phyloP scores from a whole-genome alignment of 2,113 vertebrate species.

The Cercocebus atys region DNA sequence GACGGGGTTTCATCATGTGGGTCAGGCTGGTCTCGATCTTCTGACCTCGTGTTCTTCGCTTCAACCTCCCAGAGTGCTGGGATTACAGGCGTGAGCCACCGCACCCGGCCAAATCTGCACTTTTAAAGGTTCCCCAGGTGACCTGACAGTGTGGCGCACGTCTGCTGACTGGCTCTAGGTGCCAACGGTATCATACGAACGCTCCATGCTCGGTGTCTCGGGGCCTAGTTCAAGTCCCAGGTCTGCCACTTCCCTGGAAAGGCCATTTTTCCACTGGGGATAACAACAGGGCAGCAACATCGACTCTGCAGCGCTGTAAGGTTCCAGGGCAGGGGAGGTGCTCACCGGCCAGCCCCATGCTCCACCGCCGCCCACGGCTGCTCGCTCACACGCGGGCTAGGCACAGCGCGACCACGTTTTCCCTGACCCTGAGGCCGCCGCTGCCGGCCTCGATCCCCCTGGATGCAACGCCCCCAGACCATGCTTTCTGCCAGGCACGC shows the following conservation, averaged over 20 bases:
- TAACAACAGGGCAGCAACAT: neutral
- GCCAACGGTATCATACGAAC: neutral
- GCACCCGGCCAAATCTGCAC: neutral
- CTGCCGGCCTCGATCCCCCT: neutral
- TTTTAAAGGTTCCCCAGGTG: neutral
- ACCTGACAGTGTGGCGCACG: neutral
- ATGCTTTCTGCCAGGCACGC: neutral
- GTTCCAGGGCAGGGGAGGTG: neutral
- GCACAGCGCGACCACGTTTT: too few relatives aligned
- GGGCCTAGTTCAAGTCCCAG: neutral
- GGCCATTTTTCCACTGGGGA: neutral
- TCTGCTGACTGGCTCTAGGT: neutral
- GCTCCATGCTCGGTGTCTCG: neutral
- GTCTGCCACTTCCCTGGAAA: neutral
- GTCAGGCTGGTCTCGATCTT: too few relatives aligned
- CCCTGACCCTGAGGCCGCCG: too few relatives aligned
- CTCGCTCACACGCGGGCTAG: neutral
- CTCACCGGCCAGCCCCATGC: neutral
- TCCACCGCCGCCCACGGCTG: neutral
- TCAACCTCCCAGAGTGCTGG: too few relatives aligned
- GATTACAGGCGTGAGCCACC: too few relatives aligned
- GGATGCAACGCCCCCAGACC: neutral
- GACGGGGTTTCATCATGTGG: too few relatives aligned
- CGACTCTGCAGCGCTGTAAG: neutral
- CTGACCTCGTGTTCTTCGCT: too few relatives aligned